Conservation (phyloP, 2,888 invertebrate genomes). For the Dryomyza anilis region DNA sequence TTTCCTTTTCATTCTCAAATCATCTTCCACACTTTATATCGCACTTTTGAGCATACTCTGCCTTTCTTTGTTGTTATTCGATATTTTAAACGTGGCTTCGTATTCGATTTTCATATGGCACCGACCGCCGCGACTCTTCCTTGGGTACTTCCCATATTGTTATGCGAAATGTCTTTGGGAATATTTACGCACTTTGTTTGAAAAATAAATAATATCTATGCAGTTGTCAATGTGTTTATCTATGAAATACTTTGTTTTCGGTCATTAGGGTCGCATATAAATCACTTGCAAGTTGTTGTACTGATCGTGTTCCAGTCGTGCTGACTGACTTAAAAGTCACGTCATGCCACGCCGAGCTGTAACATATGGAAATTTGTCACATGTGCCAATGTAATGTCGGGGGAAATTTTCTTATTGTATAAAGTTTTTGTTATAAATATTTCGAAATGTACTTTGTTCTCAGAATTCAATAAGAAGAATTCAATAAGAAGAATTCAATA, state of each 20-base stretch:
- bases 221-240: conserved; percentile 1
- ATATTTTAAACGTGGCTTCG: conserved; percentile 12
- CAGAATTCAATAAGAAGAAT: too few relatives aligned
- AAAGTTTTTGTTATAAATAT: too few relatives aligned
- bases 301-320: background rate
- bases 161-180: background rate
- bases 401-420: too few relatives aligned
- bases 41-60: too few relatives aligned
- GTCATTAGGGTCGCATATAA: conserved; percentile 24
- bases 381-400: too few relatives aligned
- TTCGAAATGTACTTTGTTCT: too few relatives aligned
- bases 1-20: too few relatives aligned
- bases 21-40: too few relatives aligned
- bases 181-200: background rate
- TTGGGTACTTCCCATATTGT: background rate
- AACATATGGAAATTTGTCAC: too few relatives aligned
- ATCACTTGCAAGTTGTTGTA: conserved; percentile 2
- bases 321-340: background rate
- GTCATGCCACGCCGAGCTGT: too few relatives aligned
- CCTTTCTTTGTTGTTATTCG: conserved; percentile 18
- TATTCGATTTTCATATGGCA: too few relatives aligned
- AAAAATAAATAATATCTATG: conserved; percentile 13
- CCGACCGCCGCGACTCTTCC: background rate
- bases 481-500: too few relatives aligned
- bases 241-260: conserved; percentile 14